phyloP scores from a whole-genome alignment of 2,797 vertebrate genomes.

The Halcyon chelicuti region DNA sequence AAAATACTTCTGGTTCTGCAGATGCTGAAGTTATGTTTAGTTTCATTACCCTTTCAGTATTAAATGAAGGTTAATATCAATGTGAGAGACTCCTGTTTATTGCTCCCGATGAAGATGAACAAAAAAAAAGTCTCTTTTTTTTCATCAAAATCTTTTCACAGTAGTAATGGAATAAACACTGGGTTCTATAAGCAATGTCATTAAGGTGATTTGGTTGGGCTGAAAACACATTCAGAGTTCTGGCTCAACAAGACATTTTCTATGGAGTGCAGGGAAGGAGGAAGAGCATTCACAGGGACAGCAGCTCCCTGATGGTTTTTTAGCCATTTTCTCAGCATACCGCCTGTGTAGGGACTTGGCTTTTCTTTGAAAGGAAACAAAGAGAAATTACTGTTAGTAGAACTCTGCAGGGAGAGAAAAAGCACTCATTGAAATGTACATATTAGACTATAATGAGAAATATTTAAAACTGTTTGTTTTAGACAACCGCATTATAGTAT shows the following conservation, averaged over 20 bases:
- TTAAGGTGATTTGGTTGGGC: neutral
- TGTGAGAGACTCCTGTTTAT: neutral
- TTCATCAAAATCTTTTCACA: neutral
- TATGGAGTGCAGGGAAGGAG: neutral
- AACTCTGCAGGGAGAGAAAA: neutral
- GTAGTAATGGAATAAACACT: neutral
- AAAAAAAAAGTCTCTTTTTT: neutral
- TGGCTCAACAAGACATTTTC: neutral
- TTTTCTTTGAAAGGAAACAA: neutral
- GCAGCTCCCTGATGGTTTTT: neutral
- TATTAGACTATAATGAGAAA: neutral
- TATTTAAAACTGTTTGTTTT: slow-evolving; percentile 43
- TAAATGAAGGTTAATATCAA: neutral
- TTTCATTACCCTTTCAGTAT: neutral
- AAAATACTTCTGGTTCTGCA: neutral
- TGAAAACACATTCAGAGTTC: neutral
- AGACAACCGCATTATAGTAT: neutral
- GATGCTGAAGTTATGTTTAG: neutral
- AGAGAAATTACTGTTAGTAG: neutral
- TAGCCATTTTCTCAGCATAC: neutral
- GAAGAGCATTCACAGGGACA: neutral
- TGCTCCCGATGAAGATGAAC: neutral
- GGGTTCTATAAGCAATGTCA: neutral
- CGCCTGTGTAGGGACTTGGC: neutral
- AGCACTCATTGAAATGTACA: neutral